Conservation (phyloP, 2,113 vertebrate species). For the Strix uralensis region DNA sequence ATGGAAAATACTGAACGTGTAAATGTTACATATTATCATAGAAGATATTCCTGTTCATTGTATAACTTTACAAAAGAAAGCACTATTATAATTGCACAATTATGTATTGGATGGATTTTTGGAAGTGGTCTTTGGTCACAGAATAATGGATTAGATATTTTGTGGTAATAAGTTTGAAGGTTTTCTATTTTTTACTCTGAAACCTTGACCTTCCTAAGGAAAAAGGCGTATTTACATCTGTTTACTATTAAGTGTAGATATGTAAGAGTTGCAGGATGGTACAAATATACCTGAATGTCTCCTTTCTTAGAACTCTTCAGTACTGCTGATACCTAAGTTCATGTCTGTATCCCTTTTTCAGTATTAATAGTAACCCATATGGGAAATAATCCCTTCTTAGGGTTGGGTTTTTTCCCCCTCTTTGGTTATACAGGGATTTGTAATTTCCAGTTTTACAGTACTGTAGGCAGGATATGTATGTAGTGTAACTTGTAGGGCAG, state of each 20-base stretch:
- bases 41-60: not conserved
- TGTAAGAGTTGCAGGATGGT: not conserved
- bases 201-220: not conserved
- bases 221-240: not conserved
- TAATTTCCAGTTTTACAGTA: not conserved
- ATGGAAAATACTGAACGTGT: not conserved
- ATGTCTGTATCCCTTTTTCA: not conserved
- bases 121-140: not conserved
- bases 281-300: not conserved
- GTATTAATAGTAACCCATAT: not conserved
- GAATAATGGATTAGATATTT: not conserved
- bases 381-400: not conserved
- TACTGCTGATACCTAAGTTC: not conserved
- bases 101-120: not conserved
- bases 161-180: not conserved
- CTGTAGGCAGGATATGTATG: not conserved
- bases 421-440: not conserved
- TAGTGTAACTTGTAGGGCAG: not conserved
- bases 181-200: not conserved
- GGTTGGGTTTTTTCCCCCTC: rapidly evolving
- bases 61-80: not conserved
- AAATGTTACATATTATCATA: not conserved
- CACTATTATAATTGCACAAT: not conserved
- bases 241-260: not conserved
- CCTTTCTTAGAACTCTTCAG: not conserved